Percentiles rank a stretch among this genome's conserved stretches.
Evolutionary conservation across 2,888 invertebrate genomes (phyloP).

Genomic region (Pseudolycoriella hygida): DNA sequence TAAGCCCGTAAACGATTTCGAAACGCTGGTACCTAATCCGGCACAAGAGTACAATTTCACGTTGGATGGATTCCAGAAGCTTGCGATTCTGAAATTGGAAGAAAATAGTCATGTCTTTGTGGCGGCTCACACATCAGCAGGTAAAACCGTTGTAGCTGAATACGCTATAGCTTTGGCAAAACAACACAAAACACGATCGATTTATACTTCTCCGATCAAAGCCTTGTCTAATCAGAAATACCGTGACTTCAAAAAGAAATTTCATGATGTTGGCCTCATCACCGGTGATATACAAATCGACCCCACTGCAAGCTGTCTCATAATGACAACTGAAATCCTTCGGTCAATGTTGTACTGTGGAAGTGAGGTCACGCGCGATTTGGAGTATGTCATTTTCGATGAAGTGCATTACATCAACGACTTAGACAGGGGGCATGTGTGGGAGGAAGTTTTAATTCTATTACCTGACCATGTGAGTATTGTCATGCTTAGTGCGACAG

Average conservation of each 20-base stretch:
- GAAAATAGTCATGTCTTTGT: conserved; percentile 92
- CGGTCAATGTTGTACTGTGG: conserved; percentile 94
- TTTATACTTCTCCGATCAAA: conserved; percentile 98
- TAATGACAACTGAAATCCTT: conserved; percentile 99
- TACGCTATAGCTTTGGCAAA: conserved; percentile 95
- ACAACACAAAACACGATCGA: conserved; percentile 76
- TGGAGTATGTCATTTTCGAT: conserved; percentile 98
- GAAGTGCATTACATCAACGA: conserved; percentile 99
- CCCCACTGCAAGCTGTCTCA: conserved; percentile 80
- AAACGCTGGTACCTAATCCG: conserved; percentile 61
- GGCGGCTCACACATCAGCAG: conserved; percentile 97
- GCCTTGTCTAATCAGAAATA: conserved; percentile 98
- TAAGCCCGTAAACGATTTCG: conserved; percentile 63
- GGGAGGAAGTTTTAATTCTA: conserved; percentile 97
- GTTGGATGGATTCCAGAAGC: conserved; percentile 92
- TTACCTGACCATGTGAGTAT: conserved; percentile 88
- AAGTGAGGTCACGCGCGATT: conserved; percentile 80
- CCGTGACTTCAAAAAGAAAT: conserved; percentile 85
- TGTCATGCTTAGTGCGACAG: conserved; percentile 94
- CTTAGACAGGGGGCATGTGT: conserved; percentile 92
- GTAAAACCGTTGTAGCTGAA: conserved; percentile 97
- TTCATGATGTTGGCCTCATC: conserved; percentile 82
- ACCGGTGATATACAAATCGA: conserved; percentile 95
- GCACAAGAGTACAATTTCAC: conserved; percentile 81
- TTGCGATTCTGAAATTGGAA: conserved; percentile 86